Evolutionary conservation across 2,888 invertebrate genomes (phyloP).

Genomic region (Lasioglossum marginatum): DNA sequence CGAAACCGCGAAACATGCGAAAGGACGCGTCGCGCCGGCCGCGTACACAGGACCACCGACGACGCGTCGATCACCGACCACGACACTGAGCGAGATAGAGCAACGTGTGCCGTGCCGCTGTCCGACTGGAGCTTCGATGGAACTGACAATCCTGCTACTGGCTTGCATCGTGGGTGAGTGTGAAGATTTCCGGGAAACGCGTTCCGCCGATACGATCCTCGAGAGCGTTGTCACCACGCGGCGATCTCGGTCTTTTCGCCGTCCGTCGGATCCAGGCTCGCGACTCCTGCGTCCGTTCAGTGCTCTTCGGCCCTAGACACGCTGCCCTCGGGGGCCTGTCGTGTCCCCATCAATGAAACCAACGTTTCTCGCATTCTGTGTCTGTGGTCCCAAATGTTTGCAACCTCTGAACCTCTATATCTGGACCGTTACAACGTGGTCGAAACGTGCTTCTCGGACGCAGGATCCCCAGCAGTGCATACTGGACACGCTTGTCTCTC

Average conservation of each 20-base stretch:
- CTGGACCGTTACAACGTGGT: background rate
- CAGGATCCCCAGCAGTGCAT: background rate
- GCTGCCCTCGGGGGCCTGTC: background rate
- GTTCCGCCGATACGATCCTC: background rate
- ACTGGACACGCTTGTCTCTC: background rate
- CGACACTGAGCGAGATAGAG: conserved; percentile 14
- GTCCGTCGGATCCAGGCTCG: background rate
- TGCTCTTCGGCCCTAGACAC: background rate
- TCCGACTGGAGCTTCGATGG: conserved; percentile 69
- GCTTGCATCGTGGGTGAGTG: conserved; percentile 73
- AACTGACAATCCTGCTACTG: conserved; percentile 77
- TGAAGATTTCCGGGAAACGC: background rate
- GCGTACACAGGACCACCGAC: conserved; percentile 50
- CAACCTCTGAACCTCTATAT: background rate
- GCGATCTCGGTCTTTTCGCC: background rate
- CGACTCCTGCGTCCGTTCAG: background rate
- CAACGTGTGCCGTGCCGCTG: conserved; percentile 8
- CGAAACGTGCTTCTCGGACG: background rate
- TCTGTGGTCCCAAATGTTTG: conserved; percentile 32
- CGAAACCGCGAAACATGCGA: conserved; percentile 65
- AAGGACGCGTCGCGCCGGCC: conserved; percentile 65
- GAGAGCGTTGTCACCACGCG: background rate
- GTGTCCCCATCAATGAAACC: background rate
- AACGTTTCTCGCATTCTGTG: conserved; percentile 17
- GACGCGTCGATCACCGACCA: conserved; percentile 34